These are phyloP conservation scores for Pseudomyrmex sp. DNA, from an alignment of 1,140 invertebrate genomes.

Conservation along the genomic window DNA sequence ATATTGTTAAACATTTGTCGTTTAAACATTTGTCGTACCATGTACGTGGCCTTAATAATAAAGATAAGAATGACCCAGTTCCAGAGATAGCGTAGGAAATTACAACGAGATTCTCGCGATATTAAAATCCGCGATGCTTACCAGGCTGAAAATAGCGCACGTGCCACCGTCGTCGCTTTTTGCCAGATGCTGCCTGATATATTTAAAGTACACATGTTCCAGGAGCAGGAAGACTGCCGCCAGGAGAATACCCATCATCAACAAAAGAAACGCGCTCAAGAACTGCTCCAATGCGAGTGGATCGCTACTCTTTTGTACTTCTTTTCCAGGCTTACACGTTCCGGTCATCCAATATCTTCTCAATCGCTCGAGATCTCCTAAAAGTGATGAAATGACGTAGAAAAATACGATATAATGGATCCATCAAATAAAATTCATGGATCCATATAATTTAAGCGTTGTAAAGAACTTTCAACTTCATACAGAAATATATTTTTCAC, in stretches of 20 bases:
- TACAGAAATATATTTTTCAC: neutral
- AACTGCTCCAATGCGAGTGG: slow-evolving; percentile 98
- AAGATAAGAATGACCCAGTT: slow-evolving; percentile 34
- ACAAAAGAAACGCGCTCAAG: slow-evolving; percentile 97
- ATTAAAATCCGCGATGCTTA: slow-evolving; percentile 79
- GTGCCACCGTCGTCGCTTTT: slow-evolving; percentile 95
- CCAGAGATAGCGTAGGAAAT: slow-evolving; percentile 15
- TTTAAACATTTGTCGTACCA: neutral
- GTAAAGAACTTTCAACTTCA: neutral
- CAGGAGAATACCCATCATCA: slow-evolving; percentile 96
- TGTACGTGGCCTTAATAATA: slow-evolving; percentile 8
- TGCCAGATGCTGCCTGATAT: slow-evolving; percentile 94
- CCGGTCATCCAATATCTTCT: slow-evolving; percentile 99
- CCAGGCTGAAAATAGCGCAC: slow-evolving; percentile 95
- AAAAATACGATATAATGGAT: neutral
- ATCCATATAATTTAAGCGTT: neutral
- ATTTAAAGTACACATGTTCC: slow-evolving; percentile 98
- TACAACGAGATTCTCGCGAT: slow-evolving; percentile 24
- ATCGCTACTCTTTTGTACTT: slow-evolving; percentile 95
- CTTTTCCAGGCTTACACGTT: slow-evolving; percentile 96
- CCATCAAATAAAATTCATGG: slow-evolving; percentile 6
- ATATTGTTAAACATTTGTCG: neutral
- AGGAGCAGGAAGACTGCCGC: slow-evolving; percentile 93
- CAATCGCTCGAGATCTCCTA: slow-evolving; percentile 96
- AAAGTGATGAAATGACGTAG: slow-evolving; percentile 41